A percentile compares a stretch with the other conserved stretches of the same genome.
phyloP scores from a whole-genome alignment of 1,140 invertebrate species.

The Drosophila obscura region DNA sequence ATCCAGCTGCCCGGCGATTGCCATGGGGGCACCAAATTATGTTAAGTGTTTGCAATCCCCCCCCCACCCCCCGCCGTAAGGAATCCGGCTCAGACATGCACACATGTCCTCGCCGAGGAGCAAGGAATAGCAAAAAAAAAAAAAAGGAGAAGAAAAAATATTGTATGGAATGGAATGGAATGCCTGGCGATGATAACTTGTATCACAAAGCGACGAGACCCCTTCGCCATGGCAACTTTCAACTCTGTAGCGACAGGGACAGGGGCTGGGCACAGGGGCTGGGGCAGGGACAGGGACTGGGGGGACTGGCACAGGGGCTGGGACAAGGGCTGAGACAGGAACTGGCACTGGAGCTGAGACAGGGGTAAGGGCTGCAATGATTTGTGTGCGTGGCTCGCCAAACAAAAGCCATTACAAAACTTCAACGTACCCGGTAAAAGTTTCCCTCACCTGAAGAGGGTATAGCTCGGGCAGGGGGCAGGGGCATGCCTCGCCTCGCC shows the following conservation, averaged over 20 bases:
- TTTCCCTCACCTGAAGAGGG: constrained; percentile 26
- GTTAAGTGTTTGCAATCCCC: constrained; percentile 47
- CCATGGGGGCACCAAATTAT: constrained; percentile 53
- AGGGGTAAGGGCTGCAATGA: constrained; percentile 44
- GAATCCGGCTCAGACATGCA: constrained; percentile 12
- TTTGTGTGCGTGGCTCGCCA: constrained; percentile 50
- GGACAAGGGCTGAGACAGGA: no score
- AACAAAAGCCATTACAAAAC: constrained; percentile 73
- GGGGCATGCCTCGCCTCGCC: no score
- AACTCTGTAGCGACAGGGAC: background rate
- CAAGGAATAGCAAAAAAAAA: background rate
- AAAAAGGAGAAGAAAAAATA: constrained; percentile 1
- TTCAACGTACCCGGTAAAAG: constrained; percentile 28
- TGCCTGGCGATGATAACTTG: constrained; percentile 48
- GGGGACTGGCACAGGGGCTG: no score
- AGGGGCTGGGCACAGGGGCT: no score
- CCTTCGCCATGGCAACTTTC: constrained; percentile 47
- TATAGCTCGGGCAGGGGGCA: constrained; percentile 4
- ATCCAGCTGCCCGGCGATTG: constrained; percentile 25
- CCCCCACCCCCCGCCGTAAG: constrained; percentile 1
- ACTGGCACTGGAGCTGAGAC: no score
- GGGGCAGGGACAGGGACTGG: no score
- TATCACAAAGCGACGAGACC: constrained; percentile 28
- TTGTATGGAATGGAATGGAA: constrained; percentile 2
- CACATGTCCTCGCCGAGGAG: background rate